Evolutionary conservation across 2,888 invertebrate species (phyloP).

Genomic region (Xestia xanthographa): DNA sequence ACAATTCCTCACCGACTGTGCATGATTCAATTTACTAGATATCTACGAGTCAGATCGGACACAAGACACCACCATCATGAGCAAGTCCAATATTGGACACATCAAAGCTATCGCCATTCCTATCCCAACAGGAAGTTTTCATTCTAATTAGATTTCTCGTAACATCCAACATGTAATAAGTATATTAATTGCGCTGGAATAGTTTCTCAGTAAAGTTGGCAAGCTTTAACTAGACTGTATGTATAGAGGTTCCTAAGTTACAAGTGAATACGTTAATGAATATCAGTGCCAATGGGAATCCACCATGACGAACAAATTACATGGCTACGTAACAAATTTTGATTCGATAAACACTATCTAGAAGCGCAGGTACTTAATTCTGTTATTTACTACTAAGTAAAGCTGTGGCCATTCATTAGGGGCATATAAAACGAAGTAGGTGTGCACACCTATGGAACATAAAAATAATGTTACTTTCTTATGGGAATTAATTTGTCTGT

Average conservation of each 20-base stretch:
- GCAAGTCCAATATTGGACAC: constrained; percentile 42
- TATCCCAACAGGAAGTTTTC: constrained; percentile 50
- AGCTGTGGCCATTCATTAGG: constrained; percentile 56
- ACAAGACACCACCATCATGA: constrained; percentile 31
- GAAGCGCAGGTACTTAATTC: constrained; percentile 61
- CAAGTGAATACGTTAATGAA: constrained; percentile 58
- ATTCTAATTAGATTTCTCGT: constrained; percentile 59
- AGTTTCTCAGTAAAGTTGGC: constrained; percentile 61
- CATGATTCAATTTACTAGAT: constrained; percentile 29
- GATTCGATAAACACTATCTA: constrained; percentile 67
- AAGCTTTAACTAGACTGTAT: constrained; percentile 44
- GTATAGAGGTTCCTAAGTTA: constrained; percentile 40
- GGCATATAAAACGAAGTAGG: constrained; percentile 48
- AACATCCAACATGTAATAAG: constrained; percentile 59
- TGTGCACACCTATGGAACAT: constrained; percentile 46
- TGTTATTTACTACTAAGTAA: constrained; percentile 63
- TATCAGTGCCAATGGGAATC: constrained; percentile 52
- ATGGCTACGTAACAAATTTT: constrained; percentile 63
- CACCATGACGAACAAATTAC: constrained; percentile 67
- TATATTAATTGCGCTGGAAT: constrained; percentile 57
- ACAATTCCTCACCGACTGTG: constrained; percentile 9
- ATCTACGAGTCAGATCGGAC: constrained; percentile 7
- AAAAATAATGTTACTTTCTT: constrained; percentile 70
- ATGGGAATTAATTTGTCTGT: constrained; percentile 65
- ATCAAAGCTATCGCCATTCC: constrained; percentile 42